Evolutionary conservation across 2,797 vertebrate genomes (phyloP).

Genomic region (Pempheris klunzingeri): DNA sequence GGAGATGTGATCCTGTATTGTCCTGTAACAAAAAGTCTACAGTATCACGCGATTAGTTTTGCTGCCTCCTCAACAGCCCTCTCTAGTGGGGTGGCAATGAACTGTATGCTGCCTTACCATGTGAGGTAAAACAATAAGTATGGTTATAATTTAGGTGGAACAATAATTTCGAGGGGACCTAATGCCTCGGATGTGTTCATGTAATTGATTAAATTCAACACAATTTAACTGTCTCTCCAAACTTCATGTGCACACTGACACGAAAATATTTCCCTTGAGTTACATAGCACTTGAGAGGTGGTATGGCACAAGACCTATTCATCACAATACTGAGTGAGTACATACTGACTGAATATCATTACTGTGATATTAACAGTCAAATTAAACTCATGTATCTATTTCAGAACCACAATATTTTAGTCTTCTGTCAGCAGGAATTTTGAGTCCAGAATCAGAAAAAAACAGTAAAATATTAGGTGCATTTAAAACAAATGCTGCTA

Average conservation of each 20-base stretch:
- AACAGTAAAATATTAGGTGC: neutral
- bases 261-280: neutral
- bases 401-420: neutral
- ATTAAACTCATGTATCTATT: neutral
- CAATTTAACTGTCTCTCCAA: neutral
- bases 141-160: neutral
- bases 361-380: neutral
- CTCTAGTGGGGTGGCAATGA: conserved; percentile 54
- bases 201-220: neutral
- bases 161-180: neutral
- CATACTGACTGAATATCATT: neutral
- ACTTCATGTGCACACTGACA: neutral
- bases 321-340: neutral
- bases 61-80: conserved; percentile 48
- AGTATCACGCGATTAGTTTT: neutral
- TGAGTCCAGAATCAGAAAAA: neutral
- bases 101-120: conserved; percentile 13
- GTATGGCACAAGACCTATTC: neutral
- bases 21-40: neutral
- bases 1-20: neutral
- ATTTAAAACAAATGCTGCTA: conserved; percentile 4
- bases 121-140: neutral
- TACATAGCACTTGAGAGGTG: neutral
- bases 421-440: neutral
- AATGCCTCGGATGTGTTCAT: neutral